These are phyloP conservation scores for Paramormyrops hopkinsi DNA, from an alignment of 2,797 vertebrate genomes.

Conservation along the genomic window DNA sequence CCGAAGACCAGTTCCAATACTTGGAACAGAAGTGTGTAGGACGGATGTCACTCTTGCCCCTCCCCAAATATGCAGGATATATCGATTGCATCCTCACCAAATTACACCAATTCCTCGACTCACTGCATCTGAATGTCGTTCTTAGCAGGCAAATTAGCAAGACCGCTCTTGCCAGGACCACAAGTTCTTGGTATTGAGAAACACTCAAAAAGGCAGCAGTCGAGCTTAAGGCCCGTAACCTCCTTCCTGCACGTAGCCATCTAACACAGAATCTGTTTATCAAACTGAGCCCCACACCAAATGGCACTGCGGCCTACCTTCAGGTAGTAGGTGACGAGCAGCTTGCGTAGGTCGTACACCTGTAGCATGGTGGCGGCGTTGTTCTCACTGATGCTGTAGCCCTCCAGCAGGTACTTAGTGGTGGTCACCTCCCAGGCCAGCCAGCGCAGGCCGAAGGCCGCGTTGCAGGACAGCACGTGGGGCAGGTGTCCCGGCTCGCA, in stretches of 20 bases:
- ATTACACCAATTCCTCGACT: neutral
- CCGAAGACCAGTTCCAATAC: neutral
- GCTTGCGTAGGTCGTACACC: slow-evolving; percentile 86
- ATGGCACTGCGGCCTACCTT: slow-evolving; percentile 66
- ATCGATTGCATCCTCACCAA: neutral
- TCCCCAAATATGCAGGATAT: neutral
- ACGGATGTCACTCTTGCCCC: neutral
- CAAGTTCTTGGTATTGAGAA: neutral
- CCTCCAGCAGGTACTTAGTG: slow-evolving; percentile 88
- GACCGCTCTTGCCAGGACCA: neutral
- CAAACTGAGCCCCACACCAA: neutral
- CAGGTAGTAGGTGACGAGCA: slow-evolving; percentile 86
- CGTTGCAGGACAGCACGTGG: slow-evolving; percentile 84
- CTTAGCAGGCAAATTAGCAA: neutral
- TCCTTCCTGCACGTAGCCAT: neutral
- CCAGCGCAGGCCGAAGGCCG: slow-evolving; percentile 89
- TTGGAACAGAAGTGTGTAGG: neutral
- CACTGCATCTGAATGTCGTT: neutral
- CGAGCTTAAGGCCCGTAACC: neutral
- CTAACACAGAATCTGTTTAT: neutral
- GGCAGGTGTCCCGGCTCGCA: slow-evolving; percentile 81
- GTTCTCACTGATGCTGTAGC: slow-evolving; percentile 92
- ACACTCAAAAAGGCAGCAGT: neutral
- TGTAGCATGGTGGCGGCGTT: slow-evolving; percentile 91
- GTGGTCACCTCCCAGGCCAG: slow-evolving; percentile 88